These are phyloP conservation scores for Rachycentron canadum DNA, from an alignment of 2,797 vertebrate genomes.

Conservation along the genomic window DNA sequence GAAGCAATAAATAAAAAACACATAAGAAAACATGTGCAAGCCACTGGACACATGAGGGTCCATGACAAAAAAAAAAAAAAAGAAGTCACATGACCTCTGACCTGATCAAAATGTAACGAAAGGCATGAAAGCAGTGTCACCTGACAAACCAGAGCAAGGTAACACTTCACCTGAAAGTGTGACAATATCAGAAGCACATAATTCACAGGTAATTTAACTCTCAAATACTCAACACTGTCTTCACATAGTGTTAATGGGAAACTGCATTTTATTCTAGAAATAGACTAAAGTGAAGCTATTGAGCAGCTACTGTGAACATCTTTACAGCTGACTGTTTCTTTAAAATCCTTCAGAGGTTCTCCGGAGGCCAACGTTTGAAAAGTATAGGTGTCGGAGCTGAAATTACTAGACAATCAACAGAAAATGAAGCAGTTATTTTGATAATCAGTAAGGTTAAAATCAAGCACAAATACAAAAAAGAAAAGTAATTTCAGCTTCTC, in stretches of 20 bases:
- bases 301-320: not conserved
- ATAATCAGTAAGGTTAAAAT: not conserved
- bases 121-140: conserved; percentile 37
- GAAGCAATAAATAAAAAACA: conserved; percentile 39
- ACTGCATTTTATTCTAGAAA: not conserved
- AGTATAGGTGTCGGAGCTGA: not conserved
- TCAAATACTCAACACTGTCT: not conserved
- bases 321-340: too few species aligned
- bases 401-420: not conserved
- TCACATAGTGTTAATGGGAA: not conserved
- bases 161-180: conserved; percentile 15
- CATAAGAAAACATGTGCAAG: conserved; percentile 24
- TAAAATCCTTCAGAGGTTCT: not conserved
- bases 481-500: not conserved
- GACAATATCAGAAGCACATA: conserved; percentile 5
- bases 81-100: conserved; percentile 28
- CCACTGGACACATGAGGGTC: conserved; percentile 14
- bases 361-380: not conserved
- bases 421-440: not conserved
- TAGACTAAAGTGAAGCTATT: not conserved
- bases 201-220: not conserved
- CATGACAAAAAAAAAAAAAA: conserved; percentile 2
- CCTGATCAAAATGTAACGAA: conserved; percentile 18
- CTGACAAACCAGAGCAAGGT: conserved; percentile 7
- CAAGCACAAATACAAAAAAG: not conserved